These are phyloP conservation scores for Amblyjoppa fuscipennis DNA, from an alignment of 2,888 invertebrate species.

Conservation along the genomic window DNA sequence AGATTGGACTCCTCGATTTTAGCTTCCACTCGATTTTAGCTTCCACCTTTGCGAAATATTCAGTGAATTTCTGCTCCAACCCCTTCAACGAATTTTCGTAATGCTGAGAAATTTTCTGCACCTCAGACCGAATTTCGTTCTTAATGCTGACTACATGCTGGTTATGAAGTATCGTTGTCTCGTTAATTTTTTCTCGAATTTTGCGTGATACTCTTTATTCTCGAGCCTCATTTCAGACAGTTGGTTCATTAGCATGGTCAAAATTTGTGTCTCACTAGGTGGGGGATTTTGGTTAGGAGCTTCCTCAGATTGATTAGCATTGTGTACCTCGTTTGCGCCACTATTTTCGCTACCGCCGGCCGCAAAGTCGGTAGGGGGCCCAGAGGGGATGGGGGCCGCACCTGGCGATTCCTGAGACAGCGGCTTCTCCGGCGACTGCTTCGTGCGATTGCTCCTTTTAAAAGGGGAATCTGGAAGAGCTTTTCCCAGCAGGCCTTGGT, in stretches of 20 bases:
- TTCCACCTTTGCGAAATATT: conserved; percentile 4
- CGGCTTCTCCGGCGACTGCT: background rate
- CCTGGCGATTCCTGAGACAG: background rate
- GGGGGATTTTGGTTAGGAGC: no score
- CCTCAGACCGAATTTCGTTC: background rate
- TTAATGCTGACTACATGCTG: conserved; percentile 4
- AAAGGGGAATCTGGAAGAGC: background rate
- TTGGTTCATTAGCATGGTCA: background rate
- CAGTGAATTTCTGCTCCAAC: conserved; percentile 5
- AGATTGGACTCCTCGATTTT: conserved; percentile 9
- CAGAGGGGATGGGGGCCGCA: background rate
- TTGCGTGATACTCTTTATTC: conserved; percentile 4
- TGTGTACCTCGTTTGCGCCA: no score
- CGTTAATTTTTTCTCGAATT: conserved; percentile 7
- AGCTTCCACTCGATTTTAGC: background rate
- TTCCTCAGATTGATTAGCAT: no score
- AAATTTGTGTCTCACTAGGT: no score
- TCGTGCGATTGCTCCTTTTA: conserved; percentile 2
- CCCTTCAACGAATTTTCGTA: background rate
- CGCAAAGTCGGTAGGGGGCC: background rate
- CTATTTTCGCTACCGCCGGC: background rate
- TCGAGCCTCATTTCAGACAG: background rate
- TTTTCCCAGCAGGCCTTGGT: background rate
- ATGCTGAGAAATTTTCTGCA: background rate
- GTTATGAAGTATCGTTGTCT: background rate